A percentile compares a stretch with the other conserved stretches of the same genome.
phyloP scores from a whole-genome alignment of 2,113 vertebrate species.

The Jaculus jaculus region DNA sequence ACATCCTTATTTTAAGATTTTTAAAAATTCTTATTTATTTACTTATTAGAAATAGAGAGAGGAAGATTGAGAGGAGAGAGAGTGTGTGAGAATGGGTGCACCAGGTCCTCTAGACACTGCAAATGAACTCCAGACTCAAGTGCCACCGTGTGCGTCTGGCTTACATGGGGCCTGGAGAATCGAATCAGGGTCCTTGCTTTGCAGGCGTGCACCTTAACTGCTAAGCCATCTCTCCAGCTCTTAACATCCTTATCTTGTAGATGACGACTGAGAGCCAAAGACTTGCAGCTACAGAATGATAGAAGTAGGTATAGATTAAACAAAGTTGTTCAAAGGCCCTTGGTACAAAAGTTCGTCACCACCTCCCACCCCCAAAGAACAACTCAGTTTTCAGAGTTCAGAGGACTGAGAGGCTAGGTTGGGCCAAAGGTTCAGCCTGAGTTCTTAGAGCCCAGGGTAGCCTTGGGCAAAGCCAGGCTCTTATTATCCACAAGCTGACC shows the following conservation, averaged over 20 bases:
- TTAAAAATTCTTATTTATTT: no score
- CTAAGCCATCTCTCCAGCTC: no score
- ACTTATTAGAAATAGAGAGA: no score
- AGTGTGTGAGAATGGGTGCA: no score
- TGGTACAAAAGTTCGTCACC: background rate
- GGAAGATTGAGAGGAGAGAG: no score
- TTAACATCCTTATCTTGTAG: background rate
- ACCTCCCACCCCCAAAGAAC: fast-evolving
- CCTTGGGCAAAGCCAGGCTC: slow-evolving; percentile 71
- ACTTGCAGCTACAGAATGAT: background rate
- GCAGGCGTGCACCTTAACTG: no score
- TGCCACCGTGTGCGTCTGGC: no score
- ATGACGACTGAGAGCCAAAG: background rate
- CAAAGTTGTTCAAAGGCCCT: background rate
- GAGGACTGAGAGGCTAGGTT: background rate
- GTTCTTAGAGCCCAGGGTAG: background rate
- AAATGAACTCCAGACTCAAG: no score
- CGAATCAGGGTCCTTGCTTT: no score
- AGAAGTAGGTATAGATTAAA: background rate
- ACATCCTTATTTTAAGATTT: background rate
- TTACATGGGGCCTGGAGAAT: no score
- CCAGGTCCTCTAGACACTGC: no score
- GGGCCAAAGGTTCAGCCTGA: background rate
- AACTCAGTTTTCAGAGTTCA: background rate
- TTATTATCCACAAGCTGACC: background rate